Conservation (phyloP, 2,113 vertebrate genomes). For the Phodopus roborovskii region DNA sequence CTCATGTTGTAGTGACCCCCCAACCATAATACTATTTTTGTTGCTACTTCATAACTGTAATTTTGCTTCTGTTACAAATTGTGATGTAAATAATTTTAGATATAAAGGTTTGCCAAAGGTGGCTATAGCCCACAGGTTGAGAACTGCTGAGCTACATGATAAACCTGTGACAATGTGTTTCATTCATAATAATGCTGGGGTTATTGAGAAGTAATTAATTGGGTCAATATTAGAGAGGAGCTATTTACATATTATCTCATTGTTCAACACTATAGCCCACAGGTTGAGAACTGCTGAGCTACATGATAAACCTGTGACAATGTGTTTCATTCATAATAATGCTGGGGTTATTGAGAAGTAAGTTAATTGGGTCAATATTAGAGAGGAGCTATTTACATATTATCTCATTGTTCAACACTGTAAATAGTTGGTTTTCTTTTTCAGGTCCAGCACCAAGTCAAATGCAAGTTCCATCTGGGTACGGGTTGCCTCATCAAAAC, state of each 20-base stretch:
- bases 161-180: not conserved
- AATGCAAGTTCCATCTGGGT: constrained; percentile 87
- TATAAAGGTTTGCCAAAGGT: not conserved
- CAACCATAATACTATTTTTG: not conserved
- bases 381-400: not conserved
- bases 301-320: not conserved
- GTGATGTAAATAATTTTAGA: not conserved
- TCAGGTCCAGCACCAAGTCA: constrained; percentile 91
- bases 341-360: constrained; percentile 7
- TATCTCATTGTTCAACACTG: not conserved
- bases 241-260: not conserved
- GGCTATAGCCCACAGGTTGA: not conserved
- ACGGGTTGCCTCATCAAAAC: constrained; percentile 87
- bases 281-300: not conserved
- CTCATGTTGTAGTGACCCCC: not conserved
- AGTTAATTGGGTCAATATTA: not conserved
- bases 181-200: not conserved
- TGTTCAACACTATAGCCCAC: not conserved
- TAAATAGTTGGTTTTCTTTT: constrained; percentile 71
- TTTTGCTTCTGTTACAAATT: not conserved
- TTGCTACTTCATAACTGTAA: not conserved
- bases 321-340: not conserved
- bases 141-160: not conserved
- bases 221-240: not conserved
- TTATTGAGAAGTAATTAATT: constrained; percentile 27